Evolutionary conservation across 2,888 invertebrate genomes (phyloP), one percentile per base, ranked within the genome.

Genomic region (Temnothorax ravouxi): DNA sequence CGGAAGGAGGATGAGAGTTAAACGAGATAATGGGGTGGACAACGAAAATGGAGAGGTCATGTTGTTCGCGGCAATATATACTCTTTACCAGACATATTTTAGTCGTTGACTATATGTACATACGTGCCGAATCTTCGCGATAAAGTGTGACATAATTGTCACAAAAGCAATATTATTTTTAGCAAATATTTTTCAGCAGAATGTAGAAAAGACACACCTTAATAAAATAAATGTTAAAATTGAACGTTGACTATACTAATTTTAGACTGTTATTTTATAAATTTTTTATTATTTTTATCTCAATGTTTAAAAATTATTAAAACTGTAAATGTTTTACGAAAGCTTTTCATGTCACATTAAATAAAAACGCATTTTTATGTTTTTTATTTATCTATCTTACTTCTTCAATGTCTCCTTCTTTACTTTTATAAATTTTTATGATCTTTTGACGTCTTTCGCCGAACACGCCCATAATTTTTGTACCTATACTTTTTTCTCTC

Each of bases 21-120:
- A 77, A 77, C 15, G 18, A 77, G 76, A 77, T 77, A 77, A 77
- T 41, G 41, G 29, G 56, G 15, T 67, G 67, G n/a, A 52, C 11
- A 29, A n/a, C 41, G 38, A 77, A 67, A 54, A 67, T 47, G 34
- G 34, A 72, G 25, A 44, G 11, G 59, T 66, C 34, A 25, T 9
- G 56, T 44, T 34, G 29, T 47, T 79, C 15, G 18, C 34, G 8
- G 25, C 34, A 50, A 59, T 25, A 3, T 69, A 15, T n/a, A 44
- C 34, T 5, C 56, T 38, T 56, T 18, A 56, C 47, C 29, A 72
- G 25, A 59, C 6, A 3, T 76, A 66, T 66, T 66, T 66, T 38
- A 21, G 18, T 62, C 13, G n/a, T 47, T 21, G 25, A 25, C 11
- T 38, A 34, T 38, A 34, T 6, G 15, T 25, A 52, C 25, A 15